Percentiles rank a stretch among this genome's conserved stretches.
Evolutionary conservation across 1,140 invertebrate species (phyloP).

Genomic region (Pogonus chalceus): DNA sequence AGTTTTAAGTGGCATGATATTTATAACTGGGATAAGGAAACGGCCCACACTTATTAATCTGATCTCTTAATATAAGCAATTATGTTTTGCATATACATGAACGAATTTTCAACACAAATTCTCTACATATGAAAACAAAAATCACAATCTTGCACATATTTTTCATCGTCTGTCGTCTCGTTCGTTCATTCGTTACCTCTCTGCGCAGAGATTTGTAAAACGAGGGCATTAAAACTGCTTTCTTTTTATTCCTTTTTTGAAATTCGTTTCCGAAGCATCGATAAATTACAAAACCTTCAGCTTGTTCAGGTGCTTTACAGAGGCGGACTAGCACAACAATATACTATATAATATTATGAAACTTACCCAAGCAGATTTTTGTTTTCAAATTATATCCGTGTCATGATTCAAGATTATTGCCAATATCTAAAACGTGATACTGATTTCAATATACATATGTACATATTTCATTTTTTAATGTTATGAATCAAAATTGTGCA

Average conservation of each 20-base stretch:
- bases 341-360: background rate
- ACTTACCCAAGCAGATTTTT: too few relatives aligned
- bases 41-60: conserved; percentile 4
- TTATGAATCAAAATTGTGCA: too few relatives aligned
- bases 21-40: conserved; percentile 5
- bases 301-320: background rate
- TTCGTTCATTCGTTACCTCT: too few relatives aligned
- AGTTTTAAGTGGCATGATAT: conserved; percentile 6
- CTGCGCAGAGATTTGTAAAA: background rate
- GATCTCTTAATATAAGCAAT: conserved; percentile 6
- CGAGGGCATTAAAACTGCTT: conserved; percentile 5
- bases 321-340: too few relatives aligned
- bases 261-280: background rate
- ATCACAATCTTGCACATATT: background rate
- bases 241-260: background rate
- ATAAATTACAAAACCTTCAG: conserved; percentile 3
- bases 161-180: background rate
- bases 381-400: too few relatives aligned
- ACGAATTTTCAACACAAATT: background rate
- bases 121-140: background rate
- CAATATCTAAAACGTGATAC: too few relatives aligned
- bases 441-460: too few relatives aligned
- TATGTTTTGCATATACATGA: background rate
- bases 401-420: too few relatives aligned
- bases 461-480: too few relatives aligned